Base-by-base conservation (phyloP, 2,888 invertebrate genomes). In the Chymomyza amoena region DNA sequence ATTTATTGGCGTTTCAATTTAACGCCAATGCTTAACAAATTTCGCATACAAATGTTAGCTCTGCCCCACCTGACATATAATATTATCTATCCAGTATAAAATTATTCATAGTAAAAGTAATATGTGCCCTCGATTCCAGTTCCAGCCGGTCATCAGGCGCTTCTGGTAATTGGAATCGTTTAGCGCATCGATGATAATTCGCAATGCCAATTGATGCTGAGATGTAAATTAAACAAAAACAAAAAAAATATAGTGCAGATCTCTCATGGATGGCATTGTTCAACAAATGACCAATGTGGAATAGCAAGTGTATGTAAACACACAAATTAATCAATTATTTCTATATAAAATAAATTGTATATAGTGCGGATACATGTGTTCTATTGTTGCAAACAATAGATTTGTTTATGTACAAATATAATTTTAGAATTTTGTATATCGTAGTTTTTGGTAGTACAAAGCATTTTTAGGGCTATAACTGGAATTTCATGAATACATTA, bases 151-250 rank as follows among this genome's bases (percentile, higher is more conserved):
- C 51, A 25, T n/a, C 50, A 50, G 62, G 63, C 28, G 39, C 56
- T 18, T 10, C 20, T 68, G 51, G 64, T 74, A 78, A 85, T 83
- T 87, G 81, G 61, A 69, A 73, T 86, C 77, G 61, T 70, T 88
- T 86, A 80, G 86, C 73, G 57, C 61, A 68, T 51, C 59, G 61
- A 28, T 66, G 81, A 73, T 86, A 86, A 83, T 83, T 86, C 68
- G 71, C 59, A 61, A 64, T 60, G 56, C 61, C 81, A 83, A 83
- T 83, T 80, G 77, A 73, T 15, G 68, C 64, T 1, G 10, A 56
- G 62, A 70, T 71, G 36, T 64, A 66, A 9, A 64, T 62, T 54
- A 66, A 54, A 18, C 61, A 57, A 68, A 54, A 72, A 67, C 63
- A 56, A 25, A 56, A 65, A 59, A 25, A 56, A n/a, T n/a, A n/a